These are phyloP conservation scores for Mythimna albipuncta DNA, from an alignment of 2,888 invertebrate species.

Conservation along the genomic window DNA sequence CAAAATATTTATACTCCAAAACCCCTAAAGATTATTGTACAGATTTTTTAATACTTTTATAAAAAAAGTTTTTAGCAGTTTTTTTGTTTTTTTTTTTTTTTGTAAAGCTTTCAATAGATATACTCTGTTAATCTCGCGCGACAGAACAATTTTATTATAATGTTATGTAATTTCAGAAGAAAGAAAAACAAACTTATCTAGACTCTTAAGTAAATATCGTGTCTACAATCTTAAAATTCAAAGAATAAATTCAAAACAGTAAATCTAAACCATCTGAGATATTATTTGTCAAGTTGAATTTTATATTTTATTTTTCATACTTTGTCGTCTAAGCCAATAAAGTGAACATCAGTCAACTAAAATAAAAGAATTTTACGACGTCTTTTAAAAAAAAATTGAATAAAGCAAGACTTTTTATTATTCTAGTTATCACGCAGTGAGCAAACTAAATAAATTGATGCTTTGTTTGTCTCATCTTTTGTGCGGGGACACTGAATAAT, in stretches of 20 bases:
- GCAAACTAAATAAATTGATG: slow-evolving; percentile 20
- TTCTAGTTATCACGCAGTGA: slow-evolving; percentile 5
- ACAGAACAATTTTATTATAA: background rate
- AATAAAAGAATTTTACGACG: slow-evolving; percentile 29
- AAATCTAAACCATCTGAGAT: slow-evolving; percentile 16
- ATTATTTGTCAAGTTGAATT: slow-evolving; percentile 30
- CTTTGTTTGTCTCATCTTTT: background rate
- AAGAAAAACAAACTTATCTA: slow-evolving; percentile 16
- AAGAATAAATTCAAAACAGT: slow-evolving; percentile 17
- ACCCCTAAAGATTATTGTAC: too few species aligned
- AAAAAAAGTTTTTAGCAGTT: too few species aligned
- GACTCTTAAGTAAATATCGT: slow-evolving; percentile 5
- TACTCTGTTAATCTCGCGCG: background rate
- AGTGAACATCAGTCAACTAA: slow-evolving; percentile 43
- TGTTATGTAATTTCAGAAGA: background rate
- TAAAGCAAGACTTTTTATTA: slow-evolving; percentile 31
- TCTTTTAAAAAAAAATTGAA: slow-evolving; percentile 31
- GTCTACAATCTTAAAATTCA: slow-evolving; percentile 8
- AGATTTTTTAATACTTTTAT: too few species aligned
- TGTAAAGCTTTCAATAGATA: background rate
- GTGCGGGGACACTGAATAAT: background rate
- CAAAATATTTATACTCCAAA: too few species aligned
- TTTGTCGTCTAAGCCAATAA: slow-evolving; percentile 47
- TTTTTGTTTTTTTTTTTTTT: background rate
- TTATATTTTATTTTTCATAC: slow-evolving; percentile 39